Percentiles rank a stretch among this genome's conserved stretches.
These are phyloP conservation scores for Recurvirostra avosetta DNA, from an alignment of 2,113 vertebrate species.

Conservation along the genomic window DNA sequence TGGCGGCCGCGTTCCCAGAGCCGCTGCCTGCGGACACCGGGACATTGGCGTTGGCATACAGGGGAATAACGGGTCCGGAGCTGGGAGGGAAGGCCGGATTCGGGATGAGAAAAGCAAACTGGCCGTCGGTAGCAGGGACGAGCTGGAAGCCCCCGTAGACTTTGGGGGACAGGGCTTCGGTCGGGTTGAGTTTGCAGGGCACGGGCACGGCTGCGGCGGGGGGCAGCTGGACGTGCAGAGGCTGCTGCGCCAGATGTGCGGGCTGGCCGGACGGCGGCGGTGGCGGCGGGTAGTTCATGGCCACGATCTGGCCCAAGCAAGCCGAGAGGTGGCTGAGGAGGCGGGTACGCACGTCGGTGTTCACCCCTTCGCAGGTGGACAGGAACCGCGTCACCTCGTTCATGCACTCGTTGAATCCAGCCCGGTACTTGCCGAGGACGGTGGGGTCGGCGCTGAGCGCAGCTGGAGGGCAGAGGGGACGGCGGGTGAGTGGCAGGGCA, in stretches of 20 bases:
- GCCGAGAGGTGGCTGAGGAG: slow-evolving; percentile 87
- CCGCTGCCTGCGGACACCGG: slow-evolving; percentile 71
- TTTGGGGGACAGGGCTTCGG: slow-evolving; percentile 79
- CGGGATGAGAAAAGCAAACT: slow-evolving; percentile 86
- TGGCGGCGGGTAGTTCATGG: slow-evolving; percentile 79
- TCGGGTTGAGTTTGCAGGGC: slow-evolving; percentile 81
- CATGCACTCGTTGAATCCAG: slow-evolving; percentile 91
- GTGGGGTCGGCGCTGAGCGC: slow-evolving; percentile 84
- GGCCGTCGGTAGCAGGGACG: slow-evolving; percentile 82
- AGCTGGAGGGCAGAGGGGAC: slow-evolving; percentile 43
- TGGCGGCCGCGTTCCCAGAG: slow-evolving; percentile 50
- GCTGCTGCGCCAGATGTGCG: slow-evolving; percentile 81
- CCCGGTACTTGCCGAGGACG: slow-evolving; percentile 86
- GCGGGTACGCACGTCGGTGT: slow-evolving; percentile 81
- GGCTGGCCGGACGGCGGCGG: slow-evolving; percentile 59
- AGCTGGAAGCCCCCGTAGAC: slow-evolving; percentile 83
- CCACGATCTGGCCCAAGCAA: slow-evolving; percentile 86
- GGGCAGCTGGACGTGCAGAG: slow-evolving; percentile 86
- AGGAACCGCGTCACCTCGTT: slow-evolving; percentile 88
- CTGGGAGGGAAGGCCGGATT: slow-evolving; percentile 77
- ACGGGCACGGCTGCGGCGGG: slow-evolving; percentile 71
- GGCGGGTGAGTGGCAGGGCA: not conserved
- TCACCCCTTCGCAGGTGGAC: slow-evolving; percentile 87
- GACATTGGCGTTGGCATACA: slow-evolving; percentile 77
- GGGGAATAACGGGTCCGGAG: slow-evolving; percentile 74